These are phyloP conservation scores for Catharus minimus DNA, from an alignment of 2,113 vertebrate genomes.

Conservation along the genomic window DNA sequence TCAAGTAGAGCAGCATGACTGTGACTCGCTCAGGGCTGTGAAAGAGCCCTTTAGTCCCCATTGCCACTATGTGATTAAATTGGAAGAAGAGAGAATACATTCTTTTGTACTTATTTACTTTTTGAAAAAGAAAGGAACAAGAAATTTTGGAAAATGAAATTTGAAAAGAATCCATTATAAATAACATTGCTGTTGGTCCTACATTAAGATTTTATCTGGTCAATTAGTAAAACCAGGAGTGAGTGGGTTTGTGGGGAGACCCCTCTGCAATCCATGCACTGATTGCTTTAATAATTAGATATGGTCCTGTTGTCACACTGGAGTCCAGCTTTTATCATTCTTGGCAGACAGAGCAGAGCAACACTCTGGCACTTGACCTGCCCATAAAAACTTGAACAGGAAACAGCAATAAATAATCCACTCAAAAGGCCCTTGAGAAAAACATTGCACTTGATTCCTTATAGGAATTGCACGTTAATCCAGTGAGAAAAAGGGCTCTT, in stretches of 20 bases:
- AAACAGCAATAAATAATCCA: slow-evolving; percentile 62
- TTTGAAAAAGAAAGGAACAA: background rate
- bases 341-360: slow-evolving; percentile 42
- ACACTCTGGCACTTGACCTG: slow-evolving; percentile 59
- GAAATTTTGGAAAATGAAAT: background rate
- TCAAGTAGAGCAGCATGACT: slow-evolving; percentile 37
- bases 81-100: background rate
- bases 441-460: slow-evolving; percentile 33
- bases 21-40: background rate
- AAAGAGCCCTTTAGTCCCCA: slow-evolving; percentile 17
- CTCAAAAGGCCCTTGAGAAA: slow-evolving; percentile 57
- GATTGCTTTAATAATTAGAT: slow-evolving; percentile 55
- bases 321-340: slow-evolving; percentile 53
- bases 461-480: background rate
- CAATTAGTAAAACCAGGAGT: background rate
- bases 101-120: background rate
- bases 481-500: background rate
- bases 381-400: slow-evolving; percentile 63
- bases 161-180: background rate
- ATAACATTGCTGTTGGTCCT: background rate
- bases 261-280: background rate
- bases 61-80: background rate
- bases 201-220: background rate
- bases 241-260: background rate
- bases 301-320: slow-evolving; percentile 27